Percentiles rank a stretch among this genome's conserved stretches.
phyloP scores from a whole-genome alignment of 2,888 invertebrate species.

The Drosophila limbata region DNA sequence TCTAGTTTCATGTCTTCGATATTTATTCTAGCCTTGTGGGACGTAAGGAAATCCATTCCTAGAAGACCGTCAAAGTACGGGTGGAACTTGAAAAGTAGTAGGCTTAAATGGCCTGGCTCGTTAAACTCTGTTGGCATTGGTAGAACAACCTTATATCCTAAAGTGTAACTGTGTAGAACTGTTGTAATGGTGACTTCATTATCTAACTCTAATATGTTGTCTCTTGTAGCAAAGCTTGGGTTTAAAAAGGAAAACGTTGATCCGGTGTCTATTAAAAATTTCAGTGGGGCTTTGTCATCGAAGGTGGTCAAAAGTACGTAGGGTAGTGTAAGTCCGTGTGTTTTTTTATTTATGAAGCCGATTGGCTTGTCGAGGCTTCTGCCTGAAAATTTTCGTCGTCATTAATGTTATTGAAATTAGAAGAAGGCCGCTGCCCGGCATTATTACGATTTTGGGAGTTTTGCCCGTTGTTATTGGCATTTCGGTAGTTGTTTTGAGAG shows the following conservation, averaged over 20 bases:
- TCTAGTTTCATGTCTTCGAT: neutral
- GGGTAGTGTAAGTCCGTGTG: neutral
- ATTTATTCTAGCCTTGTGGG: constrained; percentile 1
- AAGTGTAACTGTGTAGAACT: neutral
- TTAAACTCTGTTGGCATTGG: too few relatives aligned
- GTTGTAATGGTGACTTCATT: neutral
- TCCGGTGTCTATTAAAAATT: too few relatives aligned
- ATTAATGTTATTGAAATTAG: neutral
- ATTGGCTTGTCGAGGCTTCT: constrained; percentile 1
- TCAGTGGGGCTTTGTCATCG: too few relatives aligned
- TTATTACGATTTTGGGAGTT: neutral
- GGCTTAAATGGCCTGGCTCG: neutral
- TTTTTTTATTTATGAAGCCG: constrained; percentile 4
- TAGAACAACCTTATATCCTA: neutral
- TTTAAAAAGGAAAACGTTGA: too few relatives aligned
- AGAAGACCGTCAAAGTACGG: constrained; percentile 2
- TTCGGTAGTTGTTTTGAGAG: neutral
- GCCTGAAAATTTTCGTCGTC: constrained; percentile 6
- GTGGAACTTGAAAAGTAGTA: constrained; percentile 8
- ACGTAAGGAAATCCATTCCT: constrained; percentile 6
- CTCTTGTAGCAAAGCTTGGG: too few relatives aligned
- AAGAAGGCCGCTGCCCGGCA: neutral
- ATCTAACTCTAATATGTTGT: too few relatives aligned
- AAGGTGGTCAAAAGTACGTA: neutral
- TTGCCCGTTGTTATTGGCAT: neutral